Percentiles rank a stretch among this genome's conserved stretches.
Conservation (phyloP, 1,140 invertebrate species). For the Mamestra configurata region DNA sequence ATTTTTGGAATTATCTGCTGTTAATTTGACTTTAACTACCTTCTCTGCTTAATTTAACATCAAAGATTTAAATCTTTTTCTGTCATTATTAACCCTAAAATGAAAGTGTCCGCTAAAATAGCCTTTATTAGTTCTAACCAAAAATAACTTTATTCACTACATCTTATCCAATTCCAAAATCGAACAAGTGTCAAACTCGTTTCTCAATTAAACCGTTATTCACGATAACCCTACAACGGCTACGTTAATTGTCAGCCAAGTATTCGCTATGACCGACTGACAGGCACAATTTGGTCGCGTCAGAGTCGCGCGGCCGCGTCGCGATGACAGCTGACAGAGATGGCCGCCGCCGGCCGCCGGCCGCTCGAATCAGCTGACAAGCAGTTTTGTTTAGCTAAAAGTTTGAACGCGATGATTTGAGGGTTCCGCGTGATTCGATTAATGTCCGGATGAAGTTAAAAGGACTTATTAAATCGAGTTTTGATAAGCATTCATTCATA, state of each 20-base stretch:
- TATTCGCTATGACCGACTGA: conserved; percentile 53
- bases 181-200: conserved; percentile 19
- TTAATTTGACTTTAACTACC: background rate
- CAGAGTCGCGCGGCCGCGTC: conserved; percentile 58
- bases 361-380: conserved; percentile 16
- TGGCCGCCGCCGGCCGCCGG: conserved; percentile 13
- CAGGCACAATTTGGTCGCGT: conserved; percentile 69
- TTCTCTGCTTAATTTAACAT: background rate
- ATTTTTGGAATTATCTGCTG: background rate
- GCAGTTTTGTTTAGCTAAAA: conserved; percentile 47
- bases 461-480: background rate
- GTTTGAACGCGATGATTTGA: conserved; percentile 24
- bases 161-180: too few relatives aligned
- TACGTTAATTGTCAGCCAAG: conserved; percentile 63
- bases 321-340: conserved; percentile 56
- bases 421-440: conserved; percentile 2
- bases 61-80: too few relatives aligned
- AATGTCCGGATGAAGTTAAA: background rate
- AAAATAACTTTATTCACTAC: too few relatives aligned
- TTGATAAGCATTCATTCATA: background rate
- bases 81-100: too few relatives aligned
- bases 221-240: conserved; percentile 14
- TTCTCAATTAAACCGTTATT: conserved; percentile 23
- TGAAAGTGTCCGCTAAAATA: too few relatives aligned
- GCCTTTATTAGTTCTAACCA: too few relatives aligned